Evolutionary conservation across 2,888 invertebrate genomes (phyloP), one percentile per base, ranked within the genome.

Genomic region (Cryptus armator): DNA sequence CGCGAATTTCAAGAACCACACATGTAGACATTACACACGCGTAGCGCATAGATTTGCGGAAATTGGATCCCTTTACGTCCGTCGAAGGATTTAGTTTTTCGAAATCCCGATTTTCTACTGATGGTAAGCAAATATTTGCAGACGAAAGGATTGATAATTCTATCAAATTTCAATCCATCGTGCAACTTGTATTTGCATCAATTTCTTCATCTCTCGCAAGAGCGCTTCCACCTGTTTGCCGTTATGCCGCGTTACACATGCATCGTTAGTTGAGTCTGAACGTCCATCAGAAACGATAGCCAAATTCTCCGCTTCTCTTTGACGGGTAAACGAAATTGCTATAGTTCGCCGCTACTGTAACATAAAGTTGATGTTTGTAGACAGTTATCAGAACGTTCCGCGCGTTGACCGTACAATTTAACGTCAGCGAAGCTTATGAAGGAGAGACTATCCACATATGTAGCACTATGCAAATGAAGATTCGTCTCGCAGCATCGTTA

Each of bases 81-180:
- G 59, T 62, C 12, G 14, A 62, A 32, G 37, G 67, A 56, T 46
- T 48, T 62, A 0, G 37, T 51, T 78, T 7, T 48, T 48, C 70
- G 62, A 29, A 16, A 12, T 32, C 29, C 44, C 44, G 32, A 14
- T 43, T 37, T 48, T 32, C 70, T n/a, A 0, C 78, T 64, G 70
- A 71, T 37, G 62, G 78, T 62, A 62, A 78, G 62, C 78, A 78
- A 78, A 78, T 64, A 78, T 78, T 70, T 70, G 62, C 78, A 37
- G 62, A 32, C 32, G 37, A 48, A 32, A 70, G 48, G 62, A 46
- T 62, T 37, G 62, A 78, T 19, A 78, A 62, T 70, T 24, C 70
- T 46, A 62, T 70, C 48, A 32, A 48, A 32, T 46, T 77, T 43
- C 14, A 29, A 56, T 53, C 43, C 56, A 53, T 24, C 3, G 19